Evolutionary conservation across 1,140 invertebrate species (phyloP), one percentile per base, ranked within the genome.

Genomic region (Stenopsyche tienmushanensis): DNA sequence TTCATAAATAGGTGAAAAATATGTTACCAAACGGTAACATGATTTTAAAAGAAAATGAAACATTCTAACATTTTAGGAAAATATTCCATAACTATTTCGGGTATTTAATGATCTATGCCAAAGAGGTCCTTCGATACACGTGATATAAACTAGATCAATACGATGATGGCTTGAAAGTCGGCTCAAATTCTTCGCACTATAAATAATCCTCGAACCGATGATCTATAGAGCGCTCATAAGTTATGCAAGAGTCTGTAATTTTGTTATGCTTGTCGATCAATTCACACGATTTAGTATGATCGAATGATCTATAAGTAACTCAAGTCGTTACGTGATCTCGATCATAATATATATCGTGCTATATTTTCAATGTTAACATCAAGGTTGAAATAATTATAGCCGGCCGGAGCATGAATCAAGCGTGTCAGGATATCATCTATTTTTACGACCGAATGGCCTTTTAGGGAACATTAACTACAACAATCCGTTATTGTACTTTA

Each of bases 281-380:
- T 57, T 57, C 34, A 57, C 41, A 60, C 57, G 57, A 29, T 29
- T 53, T n/a, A 10, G 50, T 53, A 21, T 53, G 50, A 45, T 49
- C 45, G 47, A 62, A 9, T 45, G 20, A 45, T 60, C 57, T 23
- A 45, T 25, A 60, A 60, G 57, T 20, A 45, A n/a, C 17, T 5
- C 15, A 25, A 29, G 10, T 29, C 53, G 15, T 39, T 57, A 17
- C 57, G 9, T 25, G 41, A 60, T 60, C 57, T 60, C 57, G 57
- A 45, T 23, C 57, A 24, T 45, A n/a, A 47, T 60, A 24, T 49
- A 34, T 62, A 34, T 41, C 44, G 47, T 29, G 47, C 17, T 50
- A 62, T 23, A 50, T 25, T 62, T 62, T 47, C 59, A 62, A 62
- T 62, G 59, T 62, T 62, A 49, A n/a, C 59, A 44, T 29, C 59